Percentiles rank a stretch among this genome's conserved stretches.
These are phyloP conservation scores for Dinocampus coccinellae DNA, from an alignment of 2,888 invertebrate genomes.

Conservation along the genomic window DNA sequence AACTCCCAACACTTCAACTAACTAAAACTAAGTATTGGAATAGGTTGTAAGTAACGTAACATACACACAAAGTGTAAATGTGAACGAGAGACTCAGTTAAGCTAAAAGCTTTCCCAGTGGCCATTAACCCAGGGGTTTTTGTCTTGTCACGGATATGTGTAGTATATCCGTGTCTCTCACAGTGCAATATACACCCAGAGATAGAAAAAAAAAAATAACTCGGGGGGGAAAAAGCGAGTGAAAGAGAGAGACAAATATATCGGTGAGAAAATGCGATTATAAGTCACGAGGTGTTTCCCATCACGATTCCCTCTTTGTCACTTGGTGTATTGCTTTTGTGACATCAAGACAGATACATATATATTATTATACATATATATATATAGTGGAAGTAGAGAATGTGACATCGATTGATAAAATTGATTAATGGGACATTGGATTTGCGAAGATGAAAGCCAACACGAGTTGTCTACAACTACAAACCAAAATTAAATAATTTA, in stretches of 20 bases:
- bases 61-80: background rate
- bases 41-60: too few relatives aligned
- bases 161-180: slow-evolving; percentile 25
- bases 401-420: slow-evolving; percentile 1
- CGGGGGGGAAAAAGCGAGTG: slow-evolving; percentile 34
- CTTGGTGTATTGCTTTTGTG: background rate
- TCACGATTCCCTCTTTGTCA: slow-evolving; percentile 24
- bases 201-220: background rate
- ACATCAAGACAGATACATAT: background rate
- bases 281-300: slow-evolving; percentile 66
- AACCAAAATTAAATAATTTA: background rate
- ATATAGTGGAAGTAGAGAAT: background rate
- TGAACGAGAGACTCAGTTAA: slow-evolving; percentile 61
- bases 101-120: slow-evolving; percentile 68
- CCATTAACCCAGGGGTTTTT: slow-evolving; percentile 66
- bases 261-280: slow-evolving; percentile 68
- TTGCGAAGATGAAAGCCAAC: background rate
- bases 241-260: slow-evolving; percentile 27
- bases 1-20: too few relatives aligned
- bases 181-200: background rate
- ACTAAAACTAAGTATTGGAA: too few relatives aligned
- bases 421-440: background rate
- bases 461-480: background rate
- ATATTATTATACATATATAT: background rate
- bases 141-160: slow-evolving; percentile 44